Evolutionary conservation across 2,797 vertebrate genomes (phyloP).

Genomic region (Cossypha heuglini): DNA sequence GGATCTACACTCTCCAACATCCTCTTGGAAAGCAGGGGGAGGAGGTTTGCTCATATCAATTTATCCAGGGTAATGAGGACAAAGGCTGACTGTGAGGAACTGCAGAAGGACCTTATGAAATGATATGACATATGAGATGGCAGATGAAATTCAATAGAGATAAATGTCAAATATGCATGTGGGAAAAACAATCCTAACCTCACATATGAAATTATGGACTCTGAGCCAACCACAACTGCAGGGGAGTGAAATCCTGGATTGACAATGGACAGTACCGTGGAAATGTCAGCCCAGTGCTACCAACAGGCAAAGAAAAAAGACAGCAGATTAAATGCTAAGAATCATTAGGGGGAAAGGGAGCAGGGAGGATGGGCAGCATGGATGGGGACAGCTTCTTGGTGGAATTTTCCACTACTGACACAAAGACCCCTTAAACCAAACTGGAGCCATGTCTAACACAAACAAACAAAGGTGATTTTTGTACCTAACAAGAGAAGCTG

Average conservation of each 20-base stretch:
- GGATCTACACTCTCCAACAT: neutral
- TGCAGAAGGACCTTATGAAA: constrained; percentile 37
- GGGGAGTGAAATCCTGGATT: neutral
- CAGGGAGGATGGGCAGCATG: neutral
- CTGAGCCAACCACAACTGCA: neutral
- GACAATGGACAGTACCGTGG: neutral
- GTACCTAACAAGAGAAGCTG: neutral
- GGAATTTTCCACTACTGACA: neutral
- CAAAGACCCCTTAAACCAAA: neutral
- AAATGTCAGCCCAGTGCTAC: constrained; percentile 12
- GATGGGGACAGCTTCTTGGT: neutral
- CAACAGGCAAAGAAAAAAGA: neutral
- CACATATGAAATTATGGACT: constrained; percentile 7
- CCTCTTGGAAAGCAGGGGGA: neutral
- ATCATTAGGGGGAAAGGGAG: neutral
- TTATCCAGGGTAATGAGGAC: constrained; percentile 36
- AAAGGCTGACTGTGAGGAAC: constrained; percentile 13
- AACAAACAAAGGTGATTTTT: neutral
- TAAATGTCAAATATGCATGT: constrained; percentile 36
- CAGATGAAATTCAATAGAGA: constrained; percentile 43
- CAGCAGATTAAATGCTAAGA: neutral
- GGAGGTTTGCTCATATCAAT: neutral
- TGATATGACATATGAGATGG: constrained; percentile 3
- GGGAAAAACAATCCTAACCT: constrained; percentile 1
- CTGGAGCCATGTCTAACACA: neutral